Evolutionary conservation across 1,140 invertebrate genomes (phyloP), one percentile per base, ranked within the genome.

Genomic region (Chlorops oryzae): DNA sequence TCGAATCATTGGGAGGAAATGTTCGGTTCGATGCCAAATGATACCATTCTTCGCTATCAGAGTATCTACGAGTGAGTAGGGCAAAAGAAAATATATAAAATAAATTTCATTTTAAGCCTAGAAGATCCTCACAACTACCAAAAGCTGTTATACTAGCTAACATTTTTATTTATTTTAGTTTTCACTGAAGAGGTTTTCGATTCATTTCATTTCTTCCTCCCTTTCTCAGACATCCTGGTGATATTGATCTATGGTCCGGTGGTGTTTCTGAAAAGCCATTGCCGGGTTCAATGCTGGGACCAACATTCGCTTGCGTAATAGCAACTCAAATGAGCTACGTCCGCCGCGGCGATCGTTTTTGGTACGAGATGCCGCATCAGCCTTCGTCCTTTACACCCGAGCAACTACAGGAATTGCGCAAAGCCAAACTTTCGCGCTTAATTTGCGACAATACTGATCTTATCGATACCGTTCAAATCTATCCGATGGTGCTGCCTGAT

Each of bases 361-460:
- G 93, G 90, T 98, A 93, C 62, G 95, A 97, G 70, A 79, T 95
- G 46, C 86, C 87, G 5, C 86, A 92, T 64, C 89, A 93, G 62
- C 92, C 91, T 2, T 94, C 92, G 20, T 89, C 90, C 1, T 96
- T 96, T 70, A 90, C 88, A 2, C 81, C 80, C 62, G 90, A 90
- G 63, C 96, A 99, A 78, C 70, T 98, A 35, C 79, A 82, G 50
- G 92, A 98, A 74, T 84, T 99, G 43, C 81, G 90, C 47, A 96
- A 96, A 72, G 75, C 85, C 0, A 83, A 85, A 56, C 75, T 98
- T 1, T 85, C 93, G 0, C 80, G 90, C 51, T 74, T 98, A 28
- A 88, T 98, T 46, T 99, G 96, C 72, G 92, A 97, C 66, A 98
- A 97, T 64, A 92, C 89, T 1, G 92, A 96, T 70, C 78, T 92